Evolutionary conservation across 2,888 invertebrate genomes (phyloP).

Genomic region (Glyphotaelius pellucidus): DNA sequence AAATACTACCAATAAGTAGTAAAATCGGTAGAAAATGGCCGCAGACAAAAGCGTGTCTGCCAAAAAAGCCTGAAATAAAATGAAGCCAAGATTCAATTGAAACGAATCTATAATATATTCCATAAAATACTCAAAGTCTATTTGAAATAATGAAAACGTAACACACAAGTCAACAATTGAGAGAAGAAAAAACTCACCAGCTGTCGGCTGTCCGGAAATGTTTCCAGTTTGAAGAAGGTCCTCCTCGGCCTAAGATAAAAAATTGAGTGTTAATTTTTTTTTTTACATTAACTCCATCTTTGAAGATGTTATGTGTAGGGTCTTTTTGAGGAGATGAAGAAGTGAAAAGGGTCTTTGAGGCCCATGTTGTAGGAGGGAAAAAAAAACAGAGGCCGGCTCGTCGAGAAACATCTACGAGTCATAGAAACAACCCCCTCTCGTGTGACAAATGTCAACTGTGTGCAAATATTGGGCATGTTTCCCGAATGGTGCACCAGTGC

Average conservation of each 20-base stretch:
- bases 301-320: too few relatives aligned
- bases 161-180: neutral
- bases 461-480: too few relatives aligned
- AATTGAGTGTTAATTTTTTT: neutral
- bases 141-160: neutral
- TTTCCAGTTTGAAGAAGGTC: constrained; percentile 75
- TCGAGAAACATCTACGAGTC: too few relatives aligned
- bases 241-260: constrained; percentile 72
- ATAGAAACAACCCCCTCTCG: too few relatives aligned
- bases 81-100: neutral
- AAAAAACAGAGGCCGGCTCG: too few relatives aligned
- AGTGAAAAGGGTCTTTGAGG: too few relatives aligned
- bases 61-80: neutral
- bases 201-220: constrained; percentile 72
- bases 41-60: neutral
- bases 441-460: too few relatives aligned
- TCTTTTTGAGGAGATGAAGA: too few relatives aligned
- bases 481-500: too few relatives aligned
- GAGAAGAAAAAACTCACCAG: constrained; percentile 72
- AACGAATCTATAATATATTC: neutral
- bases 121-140: neutral
- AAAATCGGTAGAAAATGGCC: neutral
- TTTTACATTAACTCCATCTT: too few relatives aligned
- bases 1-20: neutral
- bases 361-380: too few relatives aligned